Evolutionary conservation across 2,113 vertebrate species (phyloP), one percentile per base, ranked within the genome.

Genomic region (Ailurus styani): DNA sequence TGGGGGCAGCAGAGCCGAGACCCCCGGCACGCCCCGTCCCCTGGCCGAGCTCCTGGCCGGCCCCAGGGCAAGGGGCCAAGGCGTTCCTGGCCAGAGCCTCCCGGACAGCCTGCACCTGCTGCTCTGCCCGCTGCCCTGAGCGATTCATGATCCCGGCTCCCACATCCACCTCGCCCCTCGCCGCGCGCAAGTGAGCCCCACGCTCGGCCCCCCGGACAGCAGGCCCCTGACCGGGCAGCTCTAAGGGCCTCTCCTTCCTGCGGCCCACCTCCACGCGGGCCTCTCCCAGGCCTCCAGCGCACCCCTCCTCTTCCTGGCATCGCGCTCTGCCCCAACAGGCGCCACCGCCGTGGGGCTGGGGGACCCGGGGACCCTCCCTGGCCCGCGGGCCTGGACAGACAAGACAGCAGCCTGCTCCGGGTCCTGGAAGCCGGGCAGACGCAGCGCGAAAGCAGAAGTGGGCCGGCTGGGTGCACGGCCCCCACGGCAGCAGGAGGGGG

Each of bases 111-210:
- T 2, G n/a, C 57, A 90, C 92, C 18, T 6, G 34, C 45, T 57
- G 82, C 50, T 45, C 85, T 75, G 4, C 20, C 93, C 93, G 77
- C 81, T 79, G 89, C 62, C 95, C 95, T 52, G 91, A 97, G 91
- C 95, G 62, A 78, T 40, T 95, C 96, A 93, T 93, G 96, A 95
- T 97, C 98, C 97, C 83, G 70, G 91, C 91, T 70, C 90, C 91
- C 83, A 81, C 84, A 23, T 18, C 72, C 78, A 55, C 85, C 54
- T 79, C 4, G 2, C 73, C 73, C 17, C 27, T 17, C 1, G 42
- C 42, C 27, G 45, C 78, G 34, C 7, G 31, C 68, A 60, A 89
- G 75, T 45, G 13, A 70, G 83, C 52, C 82, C 86, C 60, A 1
- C 0, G 25, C 72, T 85, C 45, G 15, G 7, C 73, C 45, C 52